These are phyloP conservation scores for Diabrotica balteata DNA, from an alignment of 2,888 invertebrate genomes.

Conservation along the genomic window DNA sequence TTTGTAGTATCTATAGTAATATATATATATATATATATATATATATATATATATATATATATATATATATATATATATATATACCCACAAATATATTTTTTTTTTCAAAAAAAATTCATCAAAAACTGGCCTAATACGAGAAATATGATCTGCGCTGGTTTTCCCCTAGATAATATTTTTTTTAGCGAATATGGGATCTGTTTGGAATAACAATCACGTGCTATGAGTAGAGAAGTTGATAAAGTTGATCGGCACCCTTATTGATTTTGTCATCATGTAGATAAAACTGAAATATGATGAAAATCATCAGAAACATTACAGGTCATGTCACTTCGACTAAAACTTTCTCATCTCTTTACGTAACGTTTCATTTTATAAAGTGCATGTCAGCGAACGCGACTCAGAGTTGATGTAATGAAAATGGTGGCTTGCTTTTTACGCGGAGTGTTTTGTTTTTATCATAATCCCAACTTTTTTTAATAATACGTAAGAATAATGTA, in stretches of 20 bases:
- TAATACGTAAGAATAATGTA: no score
- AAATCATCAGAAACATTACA: constrained; percentile 22
- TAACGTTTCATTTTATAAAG: constrained; percentile 25
- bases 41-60: no score
- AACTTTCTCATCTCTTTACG: constrained; percentile 14
- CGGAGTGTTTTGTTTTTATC: no score
- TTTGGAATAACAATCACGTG: constrained; percentile 26
- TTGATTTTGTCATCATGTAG: constrained; percentile 31
- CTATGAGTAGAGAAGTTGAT: constrained; percentile 7
- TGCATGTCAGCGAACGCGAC: constrained; percentile 13
- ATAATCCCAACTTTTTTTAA: no score
- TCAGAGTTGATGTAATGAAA: constrained; percentile 15
- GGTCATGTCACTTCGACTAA: constrained; percentile 18
- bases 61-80: no score
- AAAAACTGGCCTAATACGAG: constrained; percentile 6
- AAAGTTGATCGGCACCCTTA: constrained; percentile 24
- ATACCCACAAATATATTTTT: no score
- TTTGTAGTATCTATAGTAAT: no score
- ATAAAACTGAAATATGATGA: constrained; percentile 29
- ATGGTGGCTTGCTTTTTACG: constrained; percentile 11
- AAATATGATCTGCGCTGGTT: constrained; percentile 8
- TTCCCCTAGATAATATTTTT: constrained; percentile 13
- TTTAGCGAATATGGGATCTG: constrained; percentile 17
- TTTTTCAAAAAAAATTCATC: no score
- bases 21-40: no score